A percentile compares a stretch with the other conserved stretches of the same genome.
Conservation (phyloP, 2,113 vertebrate genomes). For the Galeopterus variegatus region DNA sequence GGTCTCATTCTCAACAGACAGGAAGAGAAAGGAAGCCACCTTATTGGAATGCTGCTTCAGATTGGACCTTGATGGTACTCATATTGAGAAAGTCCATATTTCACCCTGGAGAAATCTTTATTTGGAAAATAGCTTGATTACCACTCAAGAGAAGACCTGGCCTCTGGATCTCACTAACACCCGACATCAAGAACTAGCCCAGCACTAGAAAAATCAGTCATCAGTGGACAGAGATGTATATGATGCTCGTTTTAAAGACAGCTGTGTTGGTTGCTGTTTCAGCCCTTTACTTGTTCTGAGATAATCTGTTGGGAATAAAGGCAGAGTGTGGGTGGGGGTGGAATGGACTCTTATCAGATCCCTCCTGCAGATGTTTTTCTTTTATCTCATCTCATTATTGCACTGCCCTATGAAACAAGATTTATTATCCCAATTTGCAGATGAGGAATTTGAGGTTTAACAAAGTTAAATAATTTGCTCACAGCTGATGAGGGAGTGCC, state of each 20-base stretch:
- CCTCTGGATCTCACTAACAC: background rate
- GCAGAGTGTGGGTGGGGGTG: background rate
- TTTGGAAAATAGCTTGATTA: background rate
- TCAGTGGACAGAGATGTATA: background rate
- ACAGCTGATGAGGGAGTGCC: background rate
- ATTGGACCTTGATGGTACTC: background rate
- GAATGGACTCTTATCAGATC: background rate
- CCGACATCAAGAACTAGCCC: background rate
- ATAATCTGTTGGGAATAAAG: background rate
- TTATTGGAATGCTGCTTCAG: background rate
- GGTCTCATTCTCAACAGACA: background rate
- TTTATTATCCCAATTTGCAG: constrained; percentile 60
- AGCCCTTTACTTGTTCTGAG: background rate
- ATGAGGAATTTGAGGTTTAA: constrained; percentile 55
- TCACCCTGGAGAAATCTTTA: background rate
- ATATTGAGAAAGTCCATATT: background rate
- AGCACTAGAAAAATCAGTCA: background rate
- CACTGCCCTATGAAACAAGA: background rate
- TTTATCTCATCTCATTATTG: constrained; percentile 48
- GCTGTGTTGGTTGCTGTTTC: background rate
- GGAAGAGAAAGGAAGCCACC: background rate
- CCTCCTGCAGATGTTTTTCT: background rate
- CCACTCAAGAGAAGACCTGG: background rate
- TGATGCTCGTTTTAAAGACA: constrained; percentile 2
- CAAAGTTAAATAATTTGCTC: constrained; percentile 44